A percentile compares a stretch with the other conserved stretches of the same genome.
phyloP scores from a whole-genome alignment of 2,113 vertebrate genomes.

The Prochilodus magdalenae region DNA sequence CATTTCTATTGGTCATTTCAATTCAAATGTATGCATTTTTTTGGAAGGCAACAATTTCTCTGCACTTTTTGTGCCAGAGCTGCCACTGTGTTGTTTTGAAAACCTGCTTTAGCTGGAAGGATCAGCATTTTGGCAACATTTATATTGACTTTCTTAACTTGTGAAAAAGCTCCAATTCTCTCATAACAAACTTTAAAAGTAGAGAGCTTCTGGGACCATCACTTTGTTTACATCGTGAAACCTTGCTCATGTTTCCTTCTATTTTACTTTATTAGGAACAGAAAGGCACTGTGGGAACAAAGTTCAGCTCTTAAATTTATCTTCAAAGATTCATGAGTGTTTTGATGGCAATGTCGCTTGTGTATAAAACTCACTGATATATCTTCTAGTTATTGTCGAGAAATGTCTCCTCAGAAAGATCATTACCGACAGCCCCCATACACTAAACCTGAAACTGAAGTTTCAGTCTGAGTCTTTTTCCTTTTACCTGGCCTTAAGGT shows the following conservation, averaged over 20 bases:
- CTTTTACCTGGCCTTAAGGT: background rate
- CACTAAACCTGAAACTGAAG: background rate
- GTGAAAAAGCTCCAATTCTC: background rate
- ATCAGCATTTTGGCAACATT: background rate
- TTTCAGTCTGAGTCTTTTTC: background rate
- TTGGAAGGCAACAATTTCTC: background rate
- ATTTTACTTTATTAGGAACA: background rate
- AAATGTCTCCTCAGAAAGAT: background rate
- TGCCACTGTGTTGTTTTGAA: constrained; percentile 6
- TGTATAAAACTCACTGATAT: background rate
- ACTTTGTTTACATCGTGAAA: background rate
- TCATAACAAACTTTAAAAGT: background rate
- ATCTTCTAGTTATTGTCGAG: background rate
- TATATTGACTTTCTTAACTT: background rate
- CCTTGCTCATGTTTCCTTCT: background rate
- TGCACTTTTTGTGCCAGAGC: background rate
- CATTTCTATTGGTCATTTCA: background rate
- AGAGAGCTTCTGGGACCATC: background rate
- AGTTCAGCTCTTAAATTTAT: background rate
- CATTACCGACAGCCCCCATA: background rate
- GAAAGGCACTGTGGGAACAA: background rate
- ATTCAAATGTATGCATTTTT: background rate
- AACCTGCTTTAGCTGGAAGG: background rate
- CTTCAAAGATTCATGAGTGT: background rate
- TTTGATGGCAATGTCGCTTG: background rate